Percentiles rank a stretch among this genome's conserved stretches.
phyloP scores from a whole-genome alignment of 2,888 invertebrate species.

The Electrophaes corylata region DNA sequence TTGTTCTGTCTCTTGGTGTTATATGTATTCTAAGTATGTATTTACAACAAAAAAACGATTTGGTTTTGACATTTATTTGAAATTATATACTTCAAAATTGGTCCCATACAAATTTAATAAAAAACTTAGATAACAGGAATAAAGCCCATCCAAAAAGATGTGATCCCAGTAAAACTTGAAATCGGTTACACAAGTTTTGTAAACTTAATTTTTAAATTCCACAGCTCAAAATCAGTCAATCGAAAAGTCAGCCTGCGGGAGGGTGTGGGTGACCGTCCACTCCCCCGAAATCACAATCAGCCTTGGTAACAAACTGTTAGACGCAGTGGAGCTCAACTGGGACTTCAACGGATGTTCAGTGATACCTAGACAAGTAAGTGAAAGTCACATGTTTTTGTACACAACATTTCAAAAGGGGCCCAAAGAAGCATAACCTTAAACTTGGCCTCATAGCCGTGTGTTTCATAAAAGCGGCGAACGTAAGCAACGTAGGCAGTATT shows the following conservation, averaged over 20 bases:
- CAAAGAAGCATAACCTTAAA: neutral
- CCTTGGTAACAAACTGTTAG: constrained; percentile 48
- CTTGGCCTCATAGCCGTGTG: neutral
- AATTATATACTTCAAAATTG: too few relatives aligned
- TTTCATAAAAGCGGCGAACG: too few relatives aligned
- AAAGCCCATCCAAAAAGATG: too few relatives aligned
- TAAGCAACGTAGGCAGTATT: too few relatives aligned
- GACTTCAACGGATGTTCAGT: constrained; percentile 70
- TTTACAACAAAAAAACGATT: too few relatives aligned
- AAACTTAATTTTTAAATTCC: constrained; percentile 8
- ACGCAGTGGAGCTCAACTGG: constrained; percentile 80
- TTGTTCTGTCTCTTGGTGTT: too few relatives aligned
- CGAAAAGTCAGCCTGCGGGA: constrained; percentile 72
- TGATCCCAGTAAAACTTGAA: too few relatives aligned
- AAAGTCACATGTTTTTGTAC: neutral
- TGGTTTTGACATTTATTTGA: too few relatives aligned
- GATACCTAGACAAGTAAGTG: constrained; percentile 65
- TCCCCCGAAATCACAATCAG: constrained; percentile 62
- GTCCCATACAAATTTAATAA: too few relatives aligned
- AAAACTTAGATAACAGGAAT: too few relatives aligned
- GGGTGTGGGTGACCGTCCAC: constrained; percentile 76
- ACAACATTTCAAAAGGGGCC: neutral
- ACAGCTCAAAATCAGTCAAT: constrained; percentile 60
- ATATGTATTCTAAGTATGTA: too few relatives aligned
- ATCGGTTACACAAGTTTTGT: too few relatives aligned